Percentiles rank a stretch among this genome's conserved stretches.
Conservation (phyloP, 2,888 invertebrate genomes). For the Temnothorax rugatulus region DNA sequence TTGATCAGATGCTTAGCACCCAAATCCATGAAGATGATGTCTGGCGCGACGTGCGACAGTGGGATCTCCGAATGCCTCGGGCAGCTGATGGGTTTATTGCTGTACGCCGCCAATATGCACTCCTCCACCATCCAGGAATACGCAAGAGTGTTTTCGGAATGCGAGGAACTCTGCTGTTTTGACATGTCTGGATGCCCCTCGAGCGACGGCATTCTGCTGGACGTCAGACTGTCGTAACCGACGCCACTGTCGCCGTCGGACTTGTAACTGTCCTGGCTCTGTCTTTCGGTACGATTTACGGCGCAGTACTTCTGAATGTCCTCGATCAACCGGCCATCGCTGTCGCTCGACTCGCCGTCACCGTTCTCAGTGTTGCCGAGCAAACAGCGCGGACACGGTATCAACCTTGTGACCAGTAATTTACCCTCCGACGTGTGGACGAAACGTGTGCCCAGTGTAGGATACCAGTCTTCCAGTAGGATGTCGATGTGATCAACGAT, state of each 20-base stretch:
- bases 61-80: slow-evolving; percentile 93
- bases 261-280: slow-evolving; percentile 90
- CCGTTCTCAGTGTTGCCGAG: slow-evolving; percentile 81
- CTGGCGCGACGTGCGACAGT: slow-evolving; percentile 95
- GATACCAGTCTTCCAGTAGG: slow-evolving; percentile 99
- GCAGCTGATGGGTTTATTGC: slow-evolving; percentile 91
- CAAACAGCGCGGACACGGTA: slow-evolving; percentile 97
- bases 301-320: slow-evolving; percentile 81
- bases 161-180: slow-evolving; percentile 81
- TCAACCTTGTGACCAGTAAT: slow-evolving; percentile 96
- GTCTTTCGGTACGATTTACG: slow-evolving; percentile 80
- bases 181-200: slow-evolving; percentile 90
- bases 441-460: slow-evolving; percentile 97
- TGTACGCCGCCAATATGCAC: slow-evolving; percentile 96
- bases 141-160: slow-evolving; percentile 83
- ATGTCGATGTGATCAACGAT: slow-evolving; percentile 98
- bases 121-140: slow-evolving; percentile 98
- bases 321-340: slow-evolving; percentile 75
- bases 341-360: slow-evolving; percentile 80
- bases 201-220: slow-evolving; percentile 94
- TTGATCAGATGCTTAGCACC: slow-evolving; percentile 93
- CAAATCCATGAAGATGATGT: slow-evolving; percentile 96
- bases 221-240: slow-evolving; percentile 91
- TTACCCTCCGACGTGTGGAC: slow-evolving; percentile 99
- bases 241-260: slow-evolving; percentile 96